Evolutionary conservation across 64 coral and sea anemone species (phyloP), one percentile per base, ranked within the genome.

Genomic region (Hydrozoanthus tunicans): DNA sequence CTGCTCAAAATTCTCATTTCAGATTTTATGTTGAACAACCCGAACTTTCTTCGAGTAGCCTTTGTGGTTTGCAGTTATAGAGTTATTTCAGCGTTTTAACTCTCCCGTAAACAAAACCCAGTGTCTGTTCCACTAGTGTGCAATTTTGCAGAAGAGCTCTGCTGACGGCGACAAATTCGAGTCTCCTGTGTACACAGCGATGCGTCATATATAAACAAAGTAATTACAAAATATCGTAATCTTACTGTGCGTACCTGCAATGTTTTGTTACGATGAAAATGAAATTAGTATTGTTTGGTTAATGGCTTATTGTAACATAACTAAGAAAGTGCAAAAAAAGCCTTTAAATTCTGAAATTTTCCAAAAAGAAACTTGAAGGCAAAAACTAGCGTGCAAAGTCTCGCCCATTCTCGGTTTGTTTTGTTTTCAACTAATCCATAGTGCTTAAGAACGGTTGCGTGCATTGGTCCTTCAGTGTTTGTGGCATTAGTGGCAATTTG

Each of bases 211-310:
- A 58, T 43, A 51, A 65, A 65, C 77, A 79, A 58, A 79, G 12
- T 66, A 20, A 52, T 51, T 32, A 64, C 5, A 65, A 65, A 82
- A 63, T 61, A 80, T 12, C n/a, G 8, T 80, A 80, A 80, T 25
- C 20, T 8, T 59, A 26, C 11, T 26, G 65, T 52, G 27, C 58
- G 62, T 27, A 82, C 78, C 58, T 65, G 80, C 10, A 82, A 66
- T 82, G 80, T 82, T 82, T 82, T 64, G 59, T 43, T 81, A 62
- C n/a, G 5, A 43, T 27, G 24, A 43, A 62, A 80, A 65, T 51
- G 9, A 51, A 51, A 82, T 82, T 62, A 43, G 62, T 63, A 43
- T 64, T 64, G 61, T 65, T 65, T 62, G 15, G 51, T 64, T 64
- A 6, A 65, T 59, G 32, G 80, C 14, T 10, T 64, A 82, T 51